A percentile compares a stretch with the other conserved stretches of the same genome.
Evolutionary conservation across 2,797 vertebrate species (phyloP).

Genomic region (Odontamblyopus lacepedii): DNA sequence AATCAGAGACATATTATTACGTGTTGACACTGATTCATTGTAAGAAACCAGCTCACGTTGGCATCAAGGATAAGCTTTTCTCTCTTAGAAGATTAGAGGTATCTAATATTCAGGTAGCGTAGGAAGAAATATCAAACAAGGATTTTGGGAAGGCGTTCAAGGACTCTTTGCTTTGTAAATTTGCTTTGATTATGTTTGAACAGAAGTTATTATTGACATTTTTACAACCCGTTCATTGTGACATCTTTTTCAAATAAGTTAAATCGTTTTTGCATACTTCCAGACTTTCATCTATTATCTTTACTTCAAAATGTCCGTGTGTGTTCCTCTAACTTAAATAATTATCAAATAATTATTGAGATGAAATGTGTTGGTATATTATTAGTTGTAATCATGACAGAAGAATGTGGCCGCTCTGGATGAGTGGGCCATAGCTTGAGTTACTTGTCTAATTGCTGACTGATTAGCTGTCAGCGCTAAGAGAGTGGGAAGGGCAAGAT

Average conservation of each 20-base stretch:
- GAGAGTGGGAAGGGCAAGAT: not conserved
- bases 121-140: not conserved
- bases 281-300: no score
- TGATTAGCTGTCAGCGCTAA: slow-evolving; percentile 16
- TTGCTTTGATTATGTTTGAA: not conserved
- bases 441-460: slow-evolving; percentile 3
- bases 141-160: not conserved
- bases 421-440: not conserved
- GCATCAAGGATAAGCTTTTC: slow-evolving; percentile 6
- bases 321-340: not conserved
- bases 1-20: not conserved
- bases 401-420: slow-evolving; percentile 14
- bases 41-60: not conserved
- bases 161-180: not conserved
- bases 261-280: not conserved
- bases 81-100: not conserved
- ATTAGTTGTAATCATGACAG: not conserved
- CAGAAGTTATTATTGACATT: not conserved
- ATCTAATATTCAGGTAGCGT: not conserved
- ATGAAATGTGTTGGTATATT: not conserved
- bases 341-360: not conserved
- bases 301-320: not conserved
- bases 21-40: not conserved
- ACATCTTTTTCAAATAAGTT: not conserved
- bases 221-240: not conserved